Conservation (phyloP, 2,113 vertebrate genomes). For the Cryptoleucopteryx plumbea region DNA sequence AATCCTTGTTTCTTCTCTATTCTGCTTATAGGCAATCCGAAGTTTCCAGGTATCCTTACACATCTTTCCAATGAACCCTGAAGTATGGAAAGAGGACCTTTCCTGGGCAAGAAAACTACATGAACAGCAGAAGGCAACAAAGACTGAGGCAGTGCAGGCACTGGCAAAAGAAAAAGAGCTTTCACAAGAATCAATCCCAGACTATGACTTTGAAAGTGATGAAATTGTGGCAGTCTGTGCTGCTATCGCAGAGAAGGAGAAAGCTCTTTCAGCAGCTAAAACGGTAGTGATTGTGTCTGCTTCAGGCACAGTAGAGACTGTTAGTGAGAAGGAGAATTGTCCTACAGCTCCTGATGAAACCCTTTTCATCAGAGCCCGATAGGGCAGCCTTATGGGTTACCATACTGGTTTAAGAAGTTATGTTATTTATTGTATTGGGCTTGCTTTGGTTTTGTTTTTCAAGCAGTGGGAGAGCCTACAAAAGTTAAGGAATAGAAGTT, state of each 20-base stretch:
- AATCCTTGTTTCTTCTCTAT: background rate
- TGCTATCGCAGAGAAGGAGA: slow-evolving; percentile 88
- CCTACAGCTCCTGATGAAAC: slow-evolving; percentile 60
- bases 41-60: slow-evolving; percentile 93
- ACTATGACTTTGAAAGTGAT: slow-evolving; percentile 96
- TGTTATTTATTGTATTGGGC: background rate
- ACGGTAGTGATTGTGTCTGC: slow-evolving; percentile 80
- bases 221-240: slow-evolving; percentile 91
- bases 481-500: background rate
- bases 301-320: slow-evolving; percentile 76
- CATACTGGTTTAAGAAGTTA: background rate
- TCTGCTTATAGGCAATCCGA: slow-evolving; percentile 80
- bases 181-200: slow-evolving; percentile 80
- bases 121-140: slow-evolving; percentile 74
- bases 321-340: slow-evolving; percentile 58
- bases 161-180: slow-evolving; percentile 51
- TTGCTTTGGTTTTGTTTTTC: background rate
- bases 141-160: slow-evolving; percentile 60
- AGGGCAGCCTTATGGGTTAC: background rate
- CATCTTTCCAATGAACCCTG: slow-evolving; percentile 82
- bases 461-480: background rate
- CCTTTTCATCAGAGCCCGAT: slow-evolving; percentile 85
- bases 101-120: slow-evolving; percentile 83
- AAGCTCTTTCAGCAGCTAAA: slow-evolving; percentile 73
- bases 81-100: slow-evolving; percentile 92